Evolutionary conservation across 2,797 vertebrate species (phyloP), one percentile per base, ranked within the genome.

Genomic region (Poecilia gillii): DNA sequence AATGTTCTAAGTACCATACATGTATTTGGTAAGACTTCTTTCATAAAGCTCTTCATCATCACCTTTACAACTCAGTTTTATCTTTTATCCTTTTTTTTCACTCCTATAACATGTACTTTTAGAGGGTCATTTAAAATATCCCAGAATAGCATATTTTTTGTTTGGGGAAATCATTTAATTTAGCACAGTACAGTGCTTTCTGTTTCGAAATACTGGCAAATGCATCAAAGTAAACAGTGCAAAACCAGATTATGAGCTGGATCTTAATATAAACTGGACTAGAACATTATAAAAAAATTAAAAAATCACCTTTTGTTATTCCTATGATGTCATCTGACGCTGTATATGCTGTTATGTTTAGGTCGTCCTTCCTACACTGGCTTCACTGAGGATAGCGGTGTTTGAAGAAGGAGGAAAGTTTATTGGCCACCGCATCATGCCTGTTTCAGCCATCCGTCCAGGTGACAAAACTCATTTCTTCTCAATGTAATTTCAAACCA

Each of bases 331-430:
- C n/a, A 25, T 25, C 8, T 70, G 66, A 45, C 4, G 1, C 25
- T 71, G 23, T 43, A 25, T 13, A 18, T 57, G 7, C 11, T 33
- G 18, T 49, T 36, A 14, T 78, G 14, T 18, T 20, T 80, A 99
- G 98, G 97, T 99, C 0, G 98, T 99, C 80, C 95, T 99, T 76
- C 98, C 99, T 79, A 96, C 97, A 6, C 95, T 99, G 57, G 98
- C 98, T 0, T 99, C 97, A 28, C 81, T 99, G 74, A 97, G 99
- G 91, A 96, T 99, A 92, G 97, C 97, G 0, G 98, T 97, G 84
- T 99, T 97, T 90, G 99, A 99, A 90, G 99, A 99, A 94, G 97
- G 97, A 85, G 98, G 99, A n/a, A 99, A 98, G 90, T 98, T 98
- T 79, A 99, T 99, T 0, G 99, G 99, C 57, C 98, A 99, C 71